These are phyloP conservation scores for Trogon surrucura DNA, from an alignment of 2,113 vertebrate genomes.

Conservation along the genomic window DNA sequence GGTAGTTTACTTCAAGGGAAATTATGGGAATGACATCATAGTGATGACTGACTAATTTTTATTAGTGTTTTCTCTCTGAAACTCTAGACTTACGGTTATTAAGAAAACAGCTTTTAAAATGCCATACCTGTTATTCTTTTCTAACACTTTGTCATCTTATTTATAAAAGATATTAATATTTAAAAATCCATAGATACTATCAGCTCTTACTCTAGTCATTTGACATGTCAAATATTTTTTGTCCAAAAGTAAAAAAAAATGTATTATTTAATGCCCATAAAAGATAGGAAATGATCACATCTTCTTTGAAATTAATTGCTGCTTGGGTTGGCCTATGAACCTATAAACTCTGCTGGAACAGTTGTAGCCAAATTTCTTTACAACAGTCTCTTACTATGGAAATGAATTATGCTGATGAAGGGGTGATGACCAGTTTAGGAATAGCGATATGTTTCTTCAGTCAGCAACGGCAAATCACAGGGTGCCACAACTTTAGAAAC, in stretches of 20 bases:
- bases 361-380: constrained; percentile 44
- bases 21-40: constrained; percentile 83
- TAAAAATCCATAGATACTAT: constrained; percentile 18
- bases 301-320: constrained; percentile 65
- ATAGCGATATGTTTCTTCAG: not conserved
- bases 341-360: constrained; percentile 55
- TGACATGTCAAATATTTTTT: constrained; percentile 9
- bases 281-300: constrained; percentile 70
- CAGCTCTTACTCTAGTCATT: constrained; percentile 1
- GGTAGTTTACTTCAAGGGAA: constrained; percentile 81
- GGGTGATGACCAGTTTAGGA: constrained; percentile 41
- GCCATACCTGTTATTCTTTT: constrained; percentile 59
- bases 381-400: constrained; percentile 10
- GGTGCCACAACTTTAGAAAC: not conserved
- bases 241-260: not conserved
- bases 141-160: constrained; percentile 38
- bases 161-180: constrained; percentile 48
- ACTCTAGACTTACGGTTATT: constrained; percentile 67
- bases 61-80: constrained; percentile 80
- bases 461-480: constrained; percentile 40
- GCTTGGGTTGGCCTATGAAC: constrained; percentile 53
- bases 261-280: constrained; percentile 58
- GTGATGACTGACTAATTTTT: constrained; percentile 79
- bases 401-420: constrained; percentile 40
- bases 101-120: constrained; percentile 71